These are phyloP conservation scores for Prunella fulvescens DNA, from an alignment of 2,113 vertebrate genomes.

Conservation along the genomic window DNA sequence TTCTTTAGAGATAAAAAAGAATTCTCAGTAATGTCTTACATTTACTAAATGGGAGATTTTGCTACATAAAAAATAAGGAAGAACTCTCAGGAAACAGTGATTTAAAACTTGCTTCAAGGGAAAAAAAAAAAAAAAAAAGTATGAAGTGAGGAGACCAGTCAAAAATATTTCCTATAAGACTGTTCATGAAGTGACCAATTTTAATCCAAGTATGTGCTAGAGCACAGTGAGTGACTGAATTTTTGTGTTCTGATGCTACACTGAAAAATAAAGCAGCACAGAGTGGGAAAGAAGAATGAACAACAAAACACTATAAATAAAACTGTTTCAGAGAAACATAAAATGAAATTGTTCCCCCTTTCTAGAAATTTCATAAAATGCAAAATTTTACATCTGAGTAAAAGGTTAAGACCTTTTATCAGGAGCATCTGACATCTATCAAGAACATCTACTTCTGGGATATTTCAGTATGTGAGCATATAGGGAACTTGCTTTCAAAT, in stretches of 20 bases:
- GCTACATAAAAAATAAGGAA: background rate
- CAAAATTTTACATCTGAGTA: background rate
- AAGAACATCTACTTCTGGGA: background rate
- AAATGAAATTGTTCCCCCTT: background rate
- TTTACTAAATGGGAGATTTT: background rate
- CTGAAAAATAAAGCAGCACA: background rate
- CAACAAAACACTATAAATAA: background rate
- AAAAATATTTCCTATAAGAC: background rate
- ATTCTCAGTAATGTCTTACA: background rate
- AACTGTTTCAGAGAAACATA: background rate
- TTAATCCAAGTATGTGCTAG: background rate
- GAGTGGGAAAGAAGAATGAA: background rate
- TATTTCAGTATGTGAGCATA: background rate
- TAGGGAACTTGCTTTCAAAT: background rate
- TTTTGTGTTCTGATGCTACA: background rate
- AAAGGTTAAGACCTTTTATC: background rate
- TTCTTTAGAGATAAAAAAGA: background rate
- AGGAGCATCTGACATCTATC: background rate
- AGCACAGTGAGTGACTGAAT: background rate
- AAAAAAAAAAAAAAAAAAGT: background rate
- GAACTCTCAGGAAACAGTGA: background rate
- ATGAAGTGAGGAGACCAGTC: fast-evolving
- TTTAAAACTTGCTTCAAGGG: background rate
- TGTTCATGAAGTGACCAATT: background rate
- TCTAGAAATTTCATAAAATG: background rate